phyloP scores from a whole-genome alignment of 2,797 vertebrate genomes.

The Sphaeramia orbicularis region DNA sequence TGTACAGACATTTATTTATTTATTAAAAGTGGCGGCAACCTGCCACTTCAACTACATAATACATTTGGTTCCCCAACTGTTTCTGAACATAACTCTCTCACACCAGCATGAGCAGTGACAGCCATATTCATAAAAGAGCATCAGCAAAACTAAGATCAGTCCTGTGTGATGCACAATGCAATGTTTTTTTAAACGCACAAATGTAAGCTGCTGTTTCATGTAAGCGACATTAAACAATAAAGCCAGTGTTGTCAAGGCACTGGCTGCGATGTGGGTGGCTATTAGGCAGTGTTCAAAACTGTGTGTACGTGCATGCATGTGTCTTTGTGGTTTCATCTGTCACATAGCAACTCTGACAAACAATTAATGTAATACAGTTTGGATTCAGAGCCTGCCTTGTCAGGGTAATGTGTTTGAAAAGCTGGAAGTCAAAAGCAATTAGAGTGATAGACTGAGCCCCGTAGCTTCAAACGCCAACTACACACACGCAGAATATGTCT shows the following conservation, averaged over 20 bases:
- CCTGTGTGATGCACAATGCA: background rate
- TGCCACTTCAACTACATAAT: background rate
- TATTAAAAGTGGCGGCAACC: background rate
- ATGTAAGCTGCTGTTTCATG: slow-evolving; percentile 12
- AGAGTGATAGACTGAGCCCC: slow-evolving; percentile 57
- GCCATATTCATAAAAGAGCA: background rate
- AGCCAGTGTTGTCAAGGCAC: slow-evolving; percentile 39
- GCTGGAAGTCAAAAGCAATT: slow-evolving; percentile 71
- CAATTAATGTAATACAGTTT: slow-evolving; percentile 61
- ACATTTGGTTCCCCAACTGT: slow-evolving; percentile 3
- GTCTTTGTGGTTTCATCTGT: slow-evolving; percentile 58
- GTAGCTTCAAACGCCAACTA: slow-evolving; percentile 58
- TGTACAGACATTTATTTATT: too few species aligned
- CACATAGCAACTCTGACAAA: slow-evolving; percentile 58
- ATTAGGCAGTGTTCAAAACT: slow-evolving; percentile 43
- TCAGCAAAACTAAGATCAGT: background rate
- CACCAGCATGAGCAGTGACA: background rate
- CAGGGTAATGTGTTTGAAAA: slow-evolving; percentile 67
- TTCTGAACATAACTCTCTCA: background rate
- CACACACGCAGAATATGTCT: slow-evolving; percentile 37
- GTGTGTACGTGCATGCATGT: slow-evolving; percentile 10
- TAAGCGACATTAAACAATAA: slow-evolving; percentile 35
- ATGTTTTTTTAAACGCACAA: slow-evolving; percentile 10
- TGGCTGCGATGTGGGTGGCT: slow-evolving; percentile 41
- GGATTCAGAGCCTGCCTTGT: slow-evolving; percentile 59